phyloP scores from a whole-genome alignment of 2,113 vertebrate genomes.

The Cyanistes caeruleus region DNA sequence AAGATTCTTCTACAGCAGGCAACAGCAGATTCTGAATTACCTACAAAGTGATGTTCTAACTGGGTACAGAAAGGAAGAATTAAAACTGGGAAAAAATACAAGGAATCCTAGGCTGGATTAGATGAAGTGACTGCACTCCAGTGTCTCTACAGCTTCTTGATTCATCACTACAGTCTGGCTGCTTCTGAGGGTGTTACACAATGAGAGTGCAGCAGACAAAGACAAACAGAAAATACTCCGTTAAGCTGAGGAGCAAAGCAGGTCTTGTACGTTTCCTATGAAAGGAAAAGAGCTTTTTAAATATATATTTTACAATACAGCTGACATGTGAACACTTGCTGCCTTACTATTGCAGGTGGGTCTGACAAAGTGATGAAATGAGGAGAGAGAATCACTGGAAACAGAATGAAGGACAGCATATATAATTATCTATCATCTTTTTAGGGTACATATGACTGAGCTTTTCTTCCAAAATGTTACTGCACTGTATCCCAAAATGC shows the following conservation, averaged over 20 bases:
- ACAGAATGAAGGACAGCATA: not conserved
- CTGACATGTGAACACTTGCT: not conserved
- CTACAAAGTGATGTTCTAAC: not conserved
- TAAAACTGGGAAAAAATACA: not conserved
- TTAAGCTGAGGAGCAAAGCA: not conserved
- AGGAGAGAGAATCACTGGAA: not conserved
- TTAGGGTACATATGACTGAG: not conserved
- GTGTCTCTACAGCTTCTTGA: not conserved
- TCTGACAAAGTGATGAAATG: not conserved
- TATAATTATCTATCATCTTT: not conserved
- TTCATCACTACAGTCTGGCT: not conserved
- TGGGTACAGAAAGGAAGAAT: not conserved
- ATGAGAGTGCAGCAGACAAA: not conserved
- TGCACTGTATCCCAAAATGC: not conserved
- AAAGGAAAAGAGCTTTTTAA: not conserved
- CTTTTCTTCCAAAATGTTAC: not conserved
- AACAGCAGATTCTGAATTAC: not conserved
- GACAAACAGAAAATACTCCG: not conserved
- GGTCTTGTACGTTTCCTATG: accelerated
- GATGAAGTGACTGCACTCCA: not conserved
- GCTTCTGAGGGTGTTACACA: not conserved
- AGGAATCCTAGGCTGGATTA: not conserved
- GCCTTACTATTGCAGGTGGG: not conserved
- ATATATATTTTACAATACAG: accelerated
- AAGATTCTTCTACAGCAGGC: not conserved